These are phyloP conservation scores for Archivesica marissinica DNA, from an alignment of 1,140 invertebrate species.

Conservation along the genomic window DNA sequence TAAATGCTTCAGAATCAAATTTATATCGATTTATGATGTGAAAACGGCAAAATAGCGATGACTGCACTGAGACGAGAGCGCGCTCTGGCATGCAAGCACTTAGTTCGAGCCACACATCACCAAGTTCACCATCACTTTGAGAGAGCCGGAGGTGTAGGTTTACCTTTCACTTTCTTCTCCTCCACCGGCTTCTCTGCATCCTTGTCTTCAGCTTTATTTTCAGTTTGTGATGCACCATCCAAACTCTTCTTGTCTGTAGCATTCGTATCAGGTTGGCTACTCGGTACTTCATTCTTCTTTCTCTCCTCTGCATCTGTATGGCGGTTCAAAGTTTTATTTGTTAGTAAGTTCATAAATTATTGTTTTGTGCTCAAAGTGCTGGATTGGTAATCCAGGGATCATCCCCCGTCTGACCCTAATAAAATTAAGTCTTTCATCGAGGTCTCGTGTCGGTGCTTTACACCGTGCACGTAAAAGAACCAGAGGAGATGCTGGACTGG, in stretches of 20 bases:
- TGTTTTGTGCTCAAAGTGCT: not conserved
- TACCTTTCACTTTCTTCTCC: constrained; percentile 34
- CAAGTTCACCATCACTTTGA: not conserved
- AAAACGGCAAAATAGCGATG: too few species aligned
- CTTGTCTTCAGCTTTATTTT: not conserved
- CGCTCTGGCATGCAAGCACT: not conserved
- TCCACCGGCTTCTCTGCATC: not conserved
- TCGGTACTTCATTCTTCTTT: constrained; percentile 57
- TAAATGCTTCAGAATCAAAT: too few species aligned
- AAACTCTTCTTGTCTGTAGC: not conserved
- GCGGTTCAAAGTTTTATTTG: not conserved
- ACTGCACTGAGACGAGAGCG: not conserved
- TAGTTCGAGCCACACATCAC: not conserved
- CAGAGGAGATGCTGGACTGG: not conserved
- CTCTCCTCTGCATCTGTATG: constrained; percentile 69
- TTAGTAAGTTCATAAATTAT: not conserved
- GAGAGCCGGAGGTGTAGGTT: not conserved
- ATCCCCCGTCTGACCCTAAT: too few species aligned
- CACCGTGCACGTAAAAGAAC: not conserved
- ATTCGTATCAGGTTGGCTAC: not conserved
- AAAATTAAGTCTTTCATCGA: not conserved
- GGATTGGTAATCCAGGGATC: not conserved
- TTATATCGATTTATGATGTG: too few species aligned
- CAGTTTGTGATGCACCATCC: not conserved
- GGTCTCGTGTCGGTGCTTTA: not conserved